Evolutionary conservation across 2,888 invertebrate genomes (phyloP).

Genomic region (Caenorhabditis doughertyi): DNA sequence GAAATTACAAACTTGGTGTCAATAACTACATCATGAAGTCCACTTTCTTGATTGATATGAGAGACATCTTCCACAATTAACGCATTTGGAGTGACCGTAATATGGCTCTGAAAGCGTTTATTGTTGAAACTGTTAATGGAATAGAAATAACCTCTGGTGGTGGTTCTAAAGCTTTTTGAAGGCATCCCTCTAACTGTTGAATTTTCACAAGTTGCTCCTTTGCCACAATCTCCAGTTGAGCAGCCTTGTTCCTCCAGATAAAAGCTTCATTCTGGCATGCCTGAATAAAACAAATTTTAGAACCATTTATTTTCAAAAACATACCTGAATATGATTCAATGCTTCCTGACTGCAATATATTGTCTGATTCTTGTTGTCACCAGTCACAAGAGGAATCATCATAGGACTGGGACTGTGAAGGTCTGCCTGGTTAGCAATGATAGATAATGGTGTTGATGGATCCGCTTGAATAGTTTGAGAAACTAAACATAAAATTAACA

Average conservation of each 20-base stretch:
- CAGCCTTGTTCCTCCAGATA: conserved; percentile 82
- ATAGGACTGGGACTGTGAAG: conserved; percentile 57
- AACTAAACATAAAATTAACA: conserved; percentile 35
- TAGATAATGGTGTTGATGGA: conserved; percentile 65
- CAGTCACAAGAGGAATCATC: conserved; percentile 58
- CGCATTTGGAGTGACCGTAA: conserved; percentile 45
- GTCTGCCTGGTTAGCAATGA: conserved; percentile 47
- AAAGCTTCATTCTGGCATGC: conserved; percentile 82
- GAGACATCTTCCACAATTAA: conserved; percentile 51
- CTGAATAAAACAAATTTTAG: too few relatives aligned
- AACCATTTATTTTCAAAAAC: too few relatives aligned
- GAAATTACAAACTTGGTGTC: conserved; percentile 3
- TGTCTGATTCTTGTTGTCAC: conserved; percentile 59
- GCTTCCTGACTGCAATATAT: conserved; percentile 72
- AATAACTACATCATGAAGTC: conserved; percentile 33
- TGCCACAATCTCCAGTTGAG: conserved; percentile 80
- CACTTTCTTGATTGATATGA: conserved; percentile 34
- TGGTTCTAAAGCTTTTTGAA: conserved; percentile 42
- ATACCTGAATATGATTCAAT: conserved; percentile 70
- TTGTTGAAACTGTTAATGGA: not conserved
- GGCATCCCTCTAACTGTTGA: conserved; percentile 54
- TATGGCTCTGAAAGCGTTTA: conserved; percentile 34
- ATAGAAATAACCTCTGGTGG: conserved; percentile 42
- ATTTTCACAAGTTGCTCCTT: conserved; percentile 78
- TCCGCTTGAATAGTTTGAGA: conserved; percentile 63